A percentile compares a stretch with the other conserved stretches of the same genome.
Evolutionary conservation across 37 sponge, comb jelly and placozoan genomes (phyloP).

Genomic region (Agelas oroides): DNA sequence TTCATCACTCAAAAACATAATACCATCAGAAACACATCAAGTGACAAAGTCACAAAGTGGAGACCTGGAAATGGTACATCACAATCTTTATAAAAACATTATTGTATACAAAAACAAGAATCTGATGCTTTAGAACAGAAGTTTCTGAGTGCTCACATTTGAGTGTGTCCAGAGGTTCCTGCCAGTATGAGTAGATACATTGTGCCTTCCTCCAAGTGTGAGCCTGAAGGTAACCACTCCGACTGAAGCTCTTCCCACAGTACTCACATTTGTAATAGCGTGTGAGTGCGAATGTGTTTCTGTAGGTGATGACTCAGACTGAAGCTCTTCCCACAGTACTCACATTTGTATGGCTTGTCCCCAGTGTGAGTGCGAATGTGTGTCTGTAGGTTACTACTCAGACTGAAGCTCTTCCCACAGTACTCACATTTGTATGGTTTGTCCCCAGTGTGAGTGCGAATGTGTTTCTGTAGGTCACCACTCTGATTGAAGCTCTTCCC

Average conservation of each 20-base stretch:
- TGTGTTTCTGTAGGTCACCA: constrained; percentile 73
- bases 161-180: too few species aligned
- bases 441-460: constrained; percentile 72
- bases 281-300: constrained; percentile 66
- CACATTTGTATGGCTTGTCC: constrained; percentile 46
- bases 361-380: constrained; percentile 85
- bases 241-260: constrained; percentile 71
- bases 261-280: constrained; percentile 68
- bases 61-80: too few species aligned
- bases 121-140: too few species aligned
- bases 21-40: too few species aligned
- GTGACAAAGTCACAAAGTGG: too few species aligned
- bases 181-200: too few species aligned
- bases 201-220: too few species aligned
- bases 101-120: too few species aligned
- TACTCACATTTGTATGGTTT: constrained; percentile 50
- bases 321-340: constrained; percentile 44
- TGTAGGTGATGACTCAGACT: constrained; percentile 30
- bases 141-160: too few species aligned
- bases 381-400: constrained; percentile 50
- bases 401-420: constrained; percentile 35
- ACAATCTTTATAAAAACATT: too few species aligned
- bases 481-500: constrained; percentile 30
- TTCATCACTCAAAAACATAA: too few species aligned
- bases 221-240: not conserved